Percentiles rank a stretch among this genome's conserved stretches.
phyloP scores from a whole-genome alignment of 2,797 vertebrate genomes.

The Distichodus sexfasciatus region DNA sequence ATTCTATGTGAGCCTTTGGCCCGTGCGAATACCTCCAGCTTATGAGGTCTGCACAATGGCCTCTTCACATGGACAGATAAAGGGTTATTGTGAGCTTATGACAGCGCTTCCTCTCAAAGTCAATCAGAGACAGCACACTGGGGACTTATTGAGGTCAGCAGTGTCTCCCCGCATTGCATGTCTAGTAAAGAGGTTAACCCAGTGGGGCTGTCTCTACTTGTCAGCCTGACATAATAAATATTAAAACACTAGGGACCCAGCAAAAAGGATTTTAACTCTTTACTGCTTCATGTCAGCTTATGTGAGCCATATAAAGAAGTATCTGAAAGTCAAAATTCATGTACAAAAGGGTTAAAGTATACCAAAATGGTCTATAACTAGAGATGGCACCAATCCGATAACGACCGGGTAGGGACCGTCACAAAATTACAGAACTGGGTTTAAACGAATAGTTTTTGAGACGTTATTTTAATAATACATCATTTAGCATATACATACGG shows the following conservation, averaged over 20 bases:
- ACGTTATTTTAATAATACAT: too few relatives aligned
- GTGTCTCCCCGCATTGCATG: constrained; percentile 56
- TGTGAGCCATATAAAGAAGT: too few relatives aligned
- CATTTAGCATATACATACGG: too few relatives aligned
- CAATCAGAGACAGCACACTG: constrained; percentile 18
- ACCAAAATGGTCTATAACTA: too few relatives aligned
- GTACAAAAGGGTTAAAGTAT: too few relatives aligned
- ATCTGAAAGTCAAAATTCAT: too few relatives aligned
- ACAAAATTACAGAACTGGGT: too few relatives aligned
- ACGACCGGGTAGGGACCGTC: too few relatives aligned
- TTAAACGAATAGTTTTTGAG: too few relatives aligned
- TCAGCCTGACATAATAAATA: neutral
- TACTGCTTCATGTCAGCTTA: too few relatives aligned
- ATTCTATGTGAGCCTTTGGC: constrained; percentile 7
- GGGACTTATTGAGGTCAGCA: constrained; percentile 57
- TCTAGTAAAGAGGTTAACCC: neutral
- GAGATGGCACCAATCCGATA: too few relatives aligned
- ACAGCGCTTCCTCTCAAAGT: constrained; percentile 46
- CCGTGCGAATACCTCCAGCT: constrained; percentile 5
- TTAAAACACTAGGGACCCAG: neutral
- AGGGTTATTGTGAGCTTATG: constrained; percentile 41
- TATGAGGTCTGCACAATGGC: constrained; percentile 28
- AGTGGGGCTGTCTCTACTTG: neutral
- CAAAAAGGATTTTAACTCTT: neutral
- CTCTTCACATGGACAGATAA: constrained; percentile 43